Evolutionary conservation across 2,113 vertebrate species (phyloP).

Genomic region (Corythornis vintsioides): DNA sequence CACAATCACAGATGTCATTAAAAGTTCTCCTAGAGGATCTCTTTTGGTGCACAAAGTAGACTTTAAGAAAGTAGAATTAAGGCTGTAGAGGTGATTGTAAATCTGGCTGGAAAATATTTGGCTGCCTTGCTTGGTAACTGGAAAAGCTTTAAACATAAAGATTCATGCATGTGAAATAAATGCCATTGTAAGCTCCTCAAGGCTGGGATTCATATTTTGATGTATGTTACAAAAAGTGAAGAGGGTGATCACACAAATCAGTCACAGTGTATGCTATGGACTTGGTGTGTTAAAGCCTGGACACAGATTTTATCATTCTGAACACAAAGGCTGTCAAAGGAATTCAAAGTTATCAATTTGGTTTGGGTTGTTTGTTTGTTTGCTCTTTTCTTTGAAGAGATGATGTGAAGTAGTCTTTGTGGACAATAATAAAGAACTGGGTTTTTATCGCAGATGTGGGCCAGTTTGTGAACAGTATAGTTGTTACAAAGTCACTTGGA

Average conservation of each 20-base stretch:
- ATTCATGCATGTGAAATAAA: not conserved
- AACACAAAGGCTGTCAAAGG: not conserved
- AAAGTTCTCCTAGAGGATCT: constrained; percentile 18
- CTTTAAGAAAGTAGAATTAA: constrained; percentile 13
- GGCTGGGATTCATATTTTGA: not conserved
- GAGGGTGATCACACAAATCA: not conserved
- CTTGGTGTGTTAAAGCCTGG: not conserved
- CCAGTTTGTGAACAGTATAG: not conserved
- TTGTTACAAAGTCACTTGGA: not conserved
- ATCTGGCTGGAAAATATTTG: not conserved
- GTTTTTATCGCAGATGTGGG: not conserved
- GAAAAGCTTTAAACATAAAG: not conserved
- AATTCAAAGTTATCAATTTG: not conserved
- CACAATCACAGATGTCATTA: not conserved
- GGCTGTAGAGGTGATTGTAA: not conserved
- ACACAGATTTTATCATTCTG: not conserved
- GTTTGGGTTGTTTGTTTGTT: not conserved
- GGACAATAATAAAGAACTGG: fast-evolving
- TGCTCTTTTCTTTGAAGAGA: not conserved
- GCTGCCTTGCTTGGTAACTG: not conserved
- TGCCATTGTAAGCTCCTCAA: not conserved
- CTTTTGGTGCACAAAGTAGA: not conserved
- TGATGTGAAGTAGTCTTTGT: not conserved
- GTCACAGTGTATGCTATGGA: fast-evolving
- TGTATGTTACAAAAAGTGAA: not conserved